These are phyloP conservation scores for Drosophila cyrtoloma DNA, from an alignment of 2,888 invertebrate species.

Conservation along the genomic window DNA sequence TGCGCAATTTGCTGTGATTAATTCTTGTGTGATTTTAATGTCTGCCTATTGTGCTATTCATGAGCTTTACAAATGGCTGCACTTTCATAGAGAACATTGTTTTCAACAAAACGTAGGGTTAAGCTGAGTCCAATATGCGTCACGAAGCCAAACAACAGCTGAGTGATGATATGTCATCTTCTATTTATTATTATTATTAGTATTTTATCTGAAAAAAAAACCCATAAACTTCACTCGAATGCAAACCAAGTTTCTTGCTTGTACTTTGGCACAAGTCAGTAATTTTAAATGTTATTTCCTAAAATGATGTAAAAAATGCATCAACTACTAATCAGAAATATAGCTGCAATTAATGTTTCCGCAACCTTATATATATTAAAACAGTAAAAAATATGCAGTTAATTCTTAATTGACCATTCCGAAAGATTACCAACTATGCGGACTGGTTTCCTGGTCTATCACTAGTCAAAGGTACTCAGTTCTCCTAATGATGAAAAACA, in stretches of 20 bases:
- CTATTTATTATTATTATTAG: background rate
- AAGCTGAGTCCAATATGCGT: constrained; percentile 18
- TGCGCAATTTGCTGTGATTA: constrained; percentile 81
- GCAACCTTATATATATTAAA: background rate
- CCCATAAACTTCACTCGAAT: background rate
- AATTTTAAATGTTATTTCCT: background rate
- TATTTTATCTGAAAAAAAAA: background rate
- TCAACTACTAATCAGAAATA: background rate
- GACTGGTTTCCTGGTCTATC: background rate
- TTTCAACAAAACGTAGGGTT: constrained; percentile 28
- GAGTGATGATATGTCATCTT: constrained; percentile 9
- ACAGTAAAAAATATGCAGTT: background rate
- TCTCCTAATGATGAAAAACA: background rate
- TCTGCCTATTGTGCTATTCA: constrained; percentile 55
- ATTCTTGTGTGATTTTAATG: constrained; percentile 69
- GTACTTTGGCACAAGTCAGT: background rate
- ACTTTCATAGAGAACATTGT: constrained; percentile 26
- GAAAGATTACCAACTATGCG: background rate
- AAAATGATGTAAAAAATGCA: background rate
- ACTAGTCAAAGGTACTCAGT: background rate
- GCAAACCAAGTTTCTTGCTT: background rate
- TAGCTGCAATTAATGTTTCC: background rate
- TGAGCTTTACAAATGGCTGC: constrained; percentile 62
- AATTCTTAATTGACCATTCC: background rate
- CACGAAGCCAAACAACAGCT: background rate